A percentile compares a stretch with the other conserved stretches of the same genome.
phyloP scores from a whole-genome alignment of 2,888 invertebrate species.

The Listrodromus nycthemerus region DNA sequence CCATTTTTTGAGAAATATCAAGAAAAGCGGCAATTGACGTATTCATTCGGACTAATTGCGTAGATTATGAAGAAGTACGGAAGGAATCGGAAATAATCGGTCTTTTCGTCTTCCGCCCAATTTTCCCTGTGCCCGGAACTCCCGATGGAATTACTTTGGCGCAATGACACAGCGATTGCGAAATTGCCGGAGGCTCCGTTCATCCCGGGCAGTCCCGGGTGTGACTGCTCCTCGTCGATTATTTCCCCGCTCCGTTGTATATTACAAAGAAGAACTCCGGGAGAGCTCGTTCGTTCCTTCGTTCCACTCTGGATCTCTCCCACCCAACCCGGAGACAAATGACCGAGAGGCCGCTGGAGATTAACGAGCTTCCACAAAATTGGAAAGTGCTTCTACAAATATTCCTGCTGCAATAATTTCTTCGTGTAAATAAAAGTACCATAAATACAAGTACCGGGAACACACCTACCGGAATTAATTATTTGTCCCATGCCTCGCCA shows the following conservation, averaged over 20 bases:
- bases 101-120: slow-evolving; percentile 10
- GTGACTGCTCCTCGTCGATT: slow-evolving; percentile 69
- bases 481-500: no score
- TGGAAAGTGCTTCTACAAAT: slow-evolving; percentile 66
- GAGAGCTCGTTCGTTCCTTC: slow-evolving; percentile 63
- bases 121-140: slow-evolving; percentile 55
- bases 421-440: not conserved
- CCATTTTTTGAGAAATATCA: not conserved
- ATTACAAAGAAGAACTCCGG: slow-evolving; percentile 28
- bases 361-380: slow-evolving; percentile 75
- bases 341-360: slow-evolving; percentile 74
- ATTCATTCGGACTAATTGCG: not conserved
- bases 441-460: not conserved
- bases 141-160: slow-evolving; percentile 83
- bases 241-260: slow-evolving; percentile 58
- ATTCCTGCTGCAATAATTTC: slow-evolving; percentile 52
- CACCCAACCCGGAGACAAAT: slow-evolving; percentile 76
- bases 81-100: slow-evolving; percentile 36
- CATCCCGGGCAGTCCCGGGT: slow-evolving; percentile 66
- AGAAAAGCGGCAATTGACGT: not conserved
- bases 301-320: slow-evolving; percentile 63
- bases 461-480: no score
- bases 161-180: slow-evolving; percentile 84
- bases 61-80: not conserved
- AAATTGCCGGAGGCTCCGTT: slow-evolving; percentile 74